Percentiles rank a stretch among this genome's conserved stretches.
These are phyloP conservation scores for Aldrovandia affinis DNA, from an alignment of 2,797 vertebrate genomes.

Conservation along the genomic window DNA sequence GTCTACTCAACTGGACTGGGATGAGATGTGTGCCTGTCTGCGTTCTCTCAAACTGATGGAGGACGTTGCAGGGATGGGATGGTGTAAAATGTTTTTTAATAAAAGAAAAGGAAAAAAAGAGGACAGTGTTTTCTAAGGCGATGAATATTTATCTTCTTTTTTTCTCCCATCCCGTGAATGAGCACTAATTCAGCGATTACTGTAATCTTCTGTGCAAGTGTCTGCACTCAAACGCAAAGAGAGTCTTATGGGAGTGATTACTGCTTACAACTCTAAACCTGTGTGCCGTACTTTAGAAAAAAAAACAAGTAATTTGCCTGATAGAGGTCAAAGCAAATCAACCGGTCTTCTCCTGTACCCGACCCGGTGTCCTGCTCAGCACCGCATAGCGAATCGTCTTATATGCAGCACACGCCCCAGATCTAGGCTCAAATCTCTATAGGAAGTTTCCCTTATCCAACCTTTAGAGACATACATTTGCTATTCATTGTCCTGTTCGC, in stretches of 20 bases:
- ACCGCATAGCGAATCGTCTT: not conserved
- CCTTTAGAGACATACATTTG: not conserved
- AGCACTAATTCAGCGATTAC: not conserved
- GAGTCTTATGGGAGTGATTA: no score
- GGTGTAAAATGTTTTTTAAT: no score
- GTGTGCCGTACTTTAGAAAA: not conserved
- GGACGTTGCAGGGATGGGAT: no score
- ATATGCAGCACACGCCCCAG: not conserved
- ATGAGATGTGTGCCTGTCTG: no score
- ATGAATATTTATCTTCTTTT: not conserved
- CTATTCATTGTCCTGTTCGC: not conserved
- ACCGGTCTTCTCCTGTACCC: not conserved
- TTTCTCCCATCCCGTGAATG: not conserved
- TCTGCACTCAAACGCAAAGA: not conserved
- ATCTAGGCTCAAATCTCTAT: not conserved
- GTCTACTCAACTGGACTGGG: no score
- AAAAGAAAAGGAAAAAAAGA: no score
- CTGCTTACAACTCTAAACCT: not conserved
- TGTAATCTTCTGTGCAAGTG: not conserved
- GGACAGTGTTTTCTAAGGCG: not conserved
- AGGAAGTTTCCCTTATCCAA: not conserved
- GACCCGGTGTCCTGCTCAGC: not conserved
- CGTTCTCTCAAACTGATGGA: no score
- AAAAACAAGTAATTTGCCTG: not conserved
- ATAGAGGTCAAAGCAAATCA: not conserved